A percentile compares a stretch with the other conserved stretches of the same genome.
Evolutionary conservation across 35 echinoderm and acorn worm species (phyloP).

Genomic region (Apostichopus parvimensis): DNA sequence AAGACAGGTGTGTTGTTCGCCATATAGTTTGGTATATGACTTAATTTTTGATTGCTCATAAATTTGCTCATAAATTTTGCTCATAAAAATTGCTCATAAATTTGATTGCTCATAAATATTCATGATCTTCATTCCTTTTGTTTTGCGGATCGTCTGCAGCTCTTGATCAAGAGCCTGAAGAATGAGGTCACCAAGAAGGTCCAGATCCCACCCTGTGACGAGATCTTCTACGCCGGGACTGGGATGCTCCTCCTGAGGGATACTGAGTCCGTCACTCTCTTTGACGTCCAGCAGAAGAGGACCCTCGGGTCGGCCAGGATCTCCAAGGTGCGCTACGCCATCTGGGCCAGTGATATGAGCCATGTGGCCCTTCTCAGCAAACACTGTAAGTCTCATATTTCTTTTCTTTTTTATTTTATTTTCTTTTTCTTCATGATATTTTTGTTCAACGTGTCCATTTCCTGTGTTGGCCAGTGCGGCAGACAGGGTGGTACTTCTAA

Average conservation of each 20-base stretch:
- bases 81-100: too few relatives aligned
- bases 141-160: not conserved
- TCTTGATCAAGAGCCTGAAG: conserved; percentile 78
- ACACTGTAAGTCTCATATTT: conserved; percentile 79
- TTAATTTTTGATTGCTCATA: too few relatives aligned
- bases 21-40: too few relatives aligned
- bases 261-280: conserved; percentile 70
- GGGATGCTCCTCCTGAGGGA: conserved; percentile 92
- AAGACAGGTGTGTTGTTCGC: too few relatives aligned
- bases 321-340: conserved; percentile 83
- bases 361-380: conserved; percentile 95
- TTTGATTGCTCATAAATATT: too few relatives aligned
- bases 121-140: not conserved
- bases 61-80: too few relatives aligned
- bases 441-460: too few relatives aligned
- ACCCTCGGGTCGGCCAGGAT: conserved; percentile 81
- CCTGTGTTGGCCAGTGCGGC: too few relatives aligned
- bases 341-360: conserved; percentile 87
- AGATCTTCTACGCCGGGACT: conserved; percentile 96
- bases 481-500: too few relatives aligned
- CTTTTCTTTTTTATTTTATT: not conserved
- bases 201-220: conserved; percentile 77
- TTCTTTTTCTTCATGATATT: too few relatives aligned
- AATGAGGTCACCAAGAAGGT: conserved; percentile 98
- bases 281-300: conserved; percentile 96